phyloP scores from a whole-genome alignment of 1,140 invertebrate genomes.

The Zaprionus ornatus region DNA sequence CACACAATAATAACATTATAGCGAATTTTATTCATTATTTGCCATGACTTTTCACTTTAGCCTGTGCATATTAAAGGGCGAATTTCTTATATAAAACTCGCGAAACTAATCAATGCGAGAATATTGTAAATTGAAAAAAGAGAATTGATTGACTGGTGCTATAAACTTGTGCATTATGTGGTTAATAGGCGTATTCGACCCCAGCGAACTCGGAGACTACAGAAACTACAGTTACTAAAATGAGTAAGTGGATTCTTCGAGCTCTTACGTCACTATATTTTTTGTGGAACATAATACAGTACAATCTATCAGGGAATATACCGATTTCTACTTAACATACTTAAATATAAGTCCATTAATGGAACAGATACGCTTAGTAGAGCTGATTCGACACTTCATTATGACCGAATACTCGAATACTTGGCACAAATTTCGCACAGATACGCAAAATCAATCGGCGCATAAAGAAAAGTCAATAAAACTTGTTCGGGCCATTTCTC shows the following conservation, averaged over 20 bases:
- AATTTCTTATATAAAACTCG: constrained; percentile 13
- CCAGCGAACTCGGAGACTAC: not conserved
- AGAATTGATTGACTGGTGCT: constrained; percentile 29
- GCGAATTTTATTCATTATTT: constrained; percentile 66
- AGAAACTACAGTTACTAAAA: not conserved
- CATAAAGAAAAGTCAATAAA: constrained; percentile 57
- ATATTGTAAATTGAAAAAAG: constrained; percentile 6
- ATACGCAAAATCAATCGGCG: constrained; percentile 30
- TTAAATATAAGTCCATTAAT: not conserved
- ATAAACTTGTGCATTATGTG: constrained; percentile 24
- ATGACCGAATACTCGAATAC: constrained; percentile 4
- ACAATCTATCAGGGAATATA: not conserved
- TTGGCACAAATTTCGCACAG: constrained; percentile 8
- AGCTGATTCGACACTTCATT: constrained; percentile 14
- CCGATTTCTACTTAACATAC: not conserved
- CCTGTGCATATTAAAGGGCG: constrained; percentile 1
- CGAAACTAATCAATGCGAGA: constrained; percentile 12
- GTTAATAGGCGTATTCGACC: not conserved
- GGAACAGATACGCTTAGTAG: not conserved
- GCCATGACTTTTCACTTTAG: constrained; percentile 66
- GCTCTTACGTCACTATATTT: not conserved
- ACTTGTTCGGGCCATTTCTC: constrained; percentile 69
- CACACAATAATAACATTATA: constrained; percentile 24
- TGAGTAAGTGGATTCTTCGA: not conserved
- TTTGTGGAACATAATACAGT: not conserved